phyloP scores from a whole-genome alignment of 2,113 vertebrate species.

The Pontoporia blainvillei region DNA sequence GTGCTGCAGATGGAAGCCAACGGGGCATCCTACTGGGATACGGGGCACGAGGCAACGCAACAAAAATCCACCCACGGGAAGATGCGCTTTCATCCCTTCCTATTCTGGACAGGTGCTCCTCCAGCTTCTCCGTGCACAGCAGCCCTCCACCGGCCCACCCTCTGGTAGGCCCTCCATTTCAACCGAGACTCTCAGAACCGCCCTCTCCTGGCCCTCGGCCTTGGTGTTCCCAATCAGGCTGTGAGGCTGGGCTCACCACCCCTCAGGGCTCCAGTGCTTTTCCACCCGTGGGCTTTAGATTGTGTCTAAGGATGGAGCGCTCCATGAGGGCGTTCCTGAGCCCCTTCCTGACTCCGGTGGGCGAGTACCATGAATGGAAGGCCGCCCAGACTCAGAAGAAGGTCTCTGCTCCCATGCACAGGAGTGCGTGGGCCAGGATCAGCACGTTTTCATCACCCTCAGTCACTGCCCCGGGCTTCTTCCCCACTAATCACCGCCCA shows the following conservation, averaged over 20 bases:
- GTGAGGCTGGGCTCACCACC: not conserved
- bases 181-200: not conserved
- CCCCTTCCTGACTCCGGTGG: not conserved
- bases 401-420: not conserved
- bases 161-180: not conserved
- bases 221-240: not conserved
- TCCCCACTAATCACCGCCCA: too few species aligned
- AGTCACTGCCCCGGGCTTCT: too few species aligned
- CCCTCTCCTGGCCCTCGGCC: not conserved
- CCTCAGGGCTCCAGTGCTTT: not conserved
- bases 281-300: not conserved
- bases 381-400: not conserved
- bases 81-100: not conserved
- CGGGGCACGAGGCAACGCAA: not conserved
- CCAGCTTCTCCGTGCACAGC: not conserved
- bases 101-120: not conserved
- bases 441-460: not conserved
- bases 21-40: not conserved
- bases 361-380: not conserved
- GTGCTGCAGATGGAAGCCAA: fast-evolving
- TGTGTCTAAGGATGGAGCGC: not conserved
- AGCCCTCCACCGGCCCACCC: fast-evolving
- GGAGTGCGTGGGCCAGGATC: not conserved
- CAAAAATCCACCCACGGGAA: not conserved
- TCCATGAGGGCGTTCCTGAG: not conserved